These are phyloP conservation scores for Lordiphosa collinella DNA, from an alignment of 1,140 invertebrate species.

Conservation along the genomic window DNA sequence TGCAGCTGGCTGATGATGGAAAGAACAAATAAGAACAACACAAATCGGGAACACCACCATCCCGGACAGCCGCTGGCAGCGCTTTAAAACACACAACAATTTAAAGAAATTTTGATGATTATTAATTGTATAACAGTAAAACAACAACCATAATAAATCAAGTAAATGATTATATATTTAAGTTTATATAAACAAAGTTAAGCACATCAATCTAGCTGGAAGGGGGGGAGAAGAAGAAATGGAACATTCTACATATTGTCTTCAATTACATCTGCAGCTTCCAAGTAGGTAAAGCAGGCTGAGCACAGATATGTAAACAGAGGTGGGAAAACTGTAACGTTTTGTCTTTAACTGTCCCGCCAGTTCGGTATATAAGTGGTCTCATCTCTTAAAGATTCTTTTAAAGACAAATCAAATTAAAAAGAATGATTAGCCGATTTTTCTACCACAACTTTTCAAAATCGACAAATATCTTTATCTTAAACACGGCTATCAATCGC, in stretches of 20 bases:
- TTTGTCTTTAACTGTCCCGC: too few relatives aligned
- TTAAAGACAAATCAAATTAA: too few relatives aligned
- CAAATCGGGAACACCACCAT: slow-evolving; percentile 25
- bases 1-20: slow-evolving; percentile 50
- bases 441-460: too few relatives aligned
- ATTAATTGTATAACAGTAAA: slow-evolving; percentile 74
- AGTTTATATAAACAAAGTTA: slow-evolving; percentile 55
- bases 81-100: slow-evolving; percentile 57
- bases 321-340: too few relatives aligned
- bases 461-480: too few relatives aligned
- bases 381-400: too few relatives aligned
- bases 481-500: too few relatives aligned
- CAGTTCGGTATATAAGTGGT: too few relatives aligned
- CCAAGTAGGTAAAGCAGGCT: not conserved
- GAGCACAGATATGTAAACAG: too few relatives aligned
- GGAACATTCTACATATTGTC: not conserved
- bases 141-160: slow-evolving; percentile 69
- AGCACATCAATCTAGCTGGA: slow-evolving; percentile 19
- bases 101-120: slow-evolving; percentile 72
- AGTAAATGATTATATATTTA: slow-evolving; percentile 69
- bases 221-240: not conserved
- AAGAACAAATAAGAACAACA: slow-evolving; percentile 29
- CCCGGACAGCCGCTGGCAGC: slow-evolving; percentile 45
- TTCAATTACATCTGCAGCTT: not conserved
- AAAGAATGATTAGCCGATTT: too few relatives aligned